Evolutionary conservation across 2,113 vertebrate species (phyloP).

Genomic region (Willisornis vidua): DNA sequence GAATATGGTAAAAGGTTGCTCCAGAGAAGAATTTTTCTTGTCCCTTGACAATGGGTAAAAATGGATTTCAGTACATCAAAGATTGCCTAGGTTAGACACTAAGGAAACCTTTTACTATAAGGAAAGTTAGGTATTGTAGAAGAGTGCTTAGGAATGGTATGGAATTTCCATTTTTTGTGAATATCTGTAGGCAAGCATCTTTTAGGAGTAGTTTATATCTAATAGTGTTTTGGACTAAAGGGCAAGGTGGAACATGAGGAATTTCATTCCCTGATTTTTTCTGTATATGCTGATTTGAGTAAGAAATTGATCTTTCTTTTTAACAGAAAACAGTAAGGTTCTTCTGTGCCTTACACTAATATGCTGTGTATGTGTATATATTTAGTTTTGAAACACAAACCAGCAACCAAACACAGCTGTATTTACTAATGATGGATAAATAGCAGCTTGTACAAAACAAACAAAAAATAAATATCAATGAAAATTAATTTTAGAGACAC

Average conservation of each 20-base stretch:
- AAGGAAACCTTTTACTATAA: neutral
- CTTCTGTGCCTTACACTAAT: neutral
- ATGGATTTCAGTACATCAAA: neutral
- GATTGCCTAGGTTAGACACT: neutral
- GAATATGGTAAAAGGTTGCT: neutral
- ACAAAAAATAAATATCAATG: neutral
- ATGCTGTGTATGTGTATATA: neutral
- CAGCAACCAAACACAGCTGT: slow-evolving; percentile 13
- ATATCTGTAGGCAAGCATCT: neutral
- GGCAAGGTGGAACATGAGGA: neutral
- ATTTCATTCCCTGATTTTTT: neutral
- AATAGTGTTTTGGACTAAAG: neutral
- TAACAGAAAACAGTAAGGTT: neutral
- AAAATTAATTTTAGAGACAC: neutral
- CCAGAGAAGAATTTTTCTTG: neutral
- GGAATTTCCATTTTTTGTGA: neutral
- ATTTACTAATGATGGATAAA: slow-evolving; percentile 15
- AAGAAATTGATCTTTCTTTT: neutral
- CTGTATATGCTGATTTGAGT: neutral
- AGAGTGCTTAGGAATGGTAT: neutral
- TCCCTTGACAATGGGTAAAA: neutral
- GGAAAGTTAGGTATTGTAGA: neutral
- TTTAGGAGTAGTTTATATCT: neutral
- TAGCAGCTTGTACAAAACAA: slow-evolving; percentile 6
- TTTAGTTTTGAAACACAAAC: neutral